Conservation (phyloP, 2,888 invertebrate species). For the Nomada goodeniana region DNA sequence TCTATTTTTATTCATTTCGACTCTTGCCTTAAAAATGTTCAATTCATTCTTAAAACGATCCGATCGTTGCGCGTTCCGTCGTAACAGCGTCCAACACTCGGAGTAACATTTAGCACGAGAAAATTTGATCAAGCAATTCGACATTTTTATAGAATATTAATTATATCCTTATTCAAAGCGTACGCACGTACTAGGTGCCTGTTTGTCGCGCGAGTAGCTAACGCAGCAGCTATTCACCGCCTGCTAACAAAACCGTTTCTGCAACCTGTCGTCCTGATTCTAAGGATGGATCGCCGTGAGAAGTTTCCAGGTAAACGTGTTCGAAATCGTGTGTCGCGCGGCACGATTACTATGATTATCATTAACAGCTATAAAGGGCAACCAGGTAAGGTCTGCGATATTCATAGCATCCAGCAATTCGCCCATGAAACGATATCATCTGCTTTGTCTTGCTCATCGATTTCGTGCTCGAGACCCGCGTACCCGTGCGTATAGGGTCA, state of each 20-base stretch:
- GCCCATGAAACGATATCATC: constrained; percentile 31
- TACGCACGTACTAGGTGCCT: no score
- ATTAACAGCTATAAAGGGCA: constrained; percentile 67
- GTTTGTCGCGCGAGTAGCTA: no score
- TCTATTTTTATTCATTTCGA: no score
- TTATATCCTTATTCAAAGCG: no score
- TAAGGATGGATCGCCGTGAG: constrained; percentile 1
- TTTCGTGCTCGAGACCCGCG: not conserved
- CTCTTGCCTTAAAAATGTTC: no score
- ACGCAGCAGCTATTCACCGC: no score
- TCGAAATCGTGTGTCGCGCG: constrained; percentile 11
- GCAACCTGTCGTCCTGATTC: not conserved
- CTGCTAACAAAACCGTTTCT: no score
- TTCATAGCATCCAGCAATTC: constrained; percentile 43
- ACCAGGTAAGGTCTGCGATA: not conserved
- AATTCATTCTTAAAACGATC: no score
- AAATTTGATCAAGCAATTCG: not conserved
- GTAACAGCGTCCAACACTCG: no score
- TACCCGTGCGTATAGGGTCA: constrained; percentile 32
- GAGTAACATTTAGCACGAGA: not conserved
- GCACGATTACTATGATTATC: constrained; percentile 70
- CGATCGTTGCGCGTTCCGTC: no score
- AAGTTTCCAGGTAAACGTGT: constrained; percentile 29
- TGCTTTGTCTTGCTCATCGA: constrained; percentile 19
- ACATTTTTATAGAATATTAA: no score